phyloP scores from a whole-genome alignment of 37 sponge, comb jelly and placozoan species.

The Mnemiopsis leidyi region DNA sequence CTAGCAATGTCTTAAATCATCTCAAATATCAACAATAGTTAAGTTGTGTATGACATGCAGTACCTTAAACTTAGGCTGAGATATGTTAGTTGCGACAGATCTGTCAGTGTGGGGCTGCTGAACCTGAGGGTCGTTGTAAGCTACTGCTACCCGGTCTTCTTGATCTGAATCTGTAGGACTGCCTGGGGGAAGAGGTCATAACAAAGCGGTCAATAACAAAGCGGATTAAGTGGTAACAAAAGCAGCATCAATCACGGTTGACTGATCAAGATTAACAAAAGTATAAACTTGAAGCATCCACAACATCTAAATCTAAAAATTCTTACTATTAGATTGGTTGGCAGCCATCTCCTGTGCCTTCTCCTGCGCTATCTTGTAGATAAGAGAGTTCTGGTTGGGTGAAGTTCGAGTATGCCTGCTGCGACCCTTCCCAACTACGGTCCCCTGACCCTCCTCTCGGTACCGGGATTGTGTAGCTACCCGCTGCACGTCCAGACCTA shows the following conservation, averaged over 20 bases:
- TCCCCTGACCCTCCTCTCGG: not conserved
- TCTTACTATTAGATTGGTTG: constrained; percentile 54
- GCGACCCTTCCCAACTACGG: constrained; percentile 8
- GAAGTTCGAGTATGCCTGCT: not conserved
- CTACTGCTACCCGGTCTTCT: not conserved
- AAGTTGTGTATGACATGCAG: too few species aligned
- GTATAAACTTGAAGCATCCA: too few species aligned
- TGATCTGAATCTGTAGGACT: constrained; percentile 19
- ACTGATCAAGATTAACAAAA: too few species aligned
- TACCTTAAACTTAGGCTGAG: constrained; percentile 26
- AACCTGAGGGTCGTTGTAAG: not conserved
- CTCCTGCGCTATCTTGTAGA: constrained; percentile 59
- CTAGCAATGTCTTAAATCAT: too few species aligned
- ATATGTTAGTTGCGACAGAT: not conserved
- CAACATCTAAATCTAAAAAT: too few species aligned
- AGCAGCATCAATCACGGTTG: too few species aligned
- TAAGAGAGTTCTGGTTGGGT: constrained; percentile 40
- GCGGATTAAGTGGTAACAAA: too few species aligned
- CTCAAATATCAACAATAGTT: too few species aligned
- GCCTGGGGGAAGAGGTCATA: constrained; percentile 3
- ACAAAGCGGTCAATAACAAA: too few species aligned
- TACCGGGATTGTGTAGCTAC: constrained; percentile 3
- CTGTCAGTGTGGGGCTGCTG: not conserved
- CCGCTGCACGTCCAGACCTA: constrained; percentile 37
- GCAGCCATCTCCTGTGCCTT: constrained; percentile 44